Evolutionary conservation across 1,140 invertebrate genomes (phyloP).

Genomic region (Drosophila pandora): DNA sequence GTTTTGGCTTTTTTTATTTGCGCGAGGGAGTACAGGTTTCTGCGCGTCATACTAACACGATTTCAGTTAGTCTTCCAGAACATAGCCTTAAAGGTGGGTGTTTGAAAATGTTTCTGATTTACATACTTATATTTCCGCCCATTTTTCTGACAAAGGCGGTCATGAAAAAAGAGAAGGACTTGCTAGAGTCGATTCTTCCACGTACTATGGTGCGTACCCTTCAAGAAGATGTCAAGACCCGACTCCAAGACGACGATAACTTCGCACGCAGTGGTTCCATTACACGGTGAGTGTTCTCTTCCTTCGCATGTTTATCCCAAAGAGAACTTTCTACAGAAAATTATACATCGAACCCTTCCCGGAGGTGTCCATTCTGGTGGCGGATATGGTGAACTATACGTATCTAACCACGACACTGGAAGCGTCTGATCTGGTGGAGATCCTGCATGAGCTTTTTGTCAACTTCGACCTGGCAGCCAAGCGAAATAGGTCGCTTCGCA

Average conservation of each 20-base stretch:
- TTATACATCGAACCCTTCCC: slow-evolving; percentile 86
- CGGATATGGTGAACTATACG: slow-evolving; percentile 98
- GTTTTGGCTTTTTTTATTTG: neutral
- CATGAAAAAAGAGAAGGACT: neutral
- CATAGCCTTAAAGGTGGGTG: neutral
- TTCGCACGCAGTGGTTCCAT: neutral
- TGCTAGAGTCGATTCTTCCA: neutral
- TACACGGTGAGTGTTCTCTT: neutral
- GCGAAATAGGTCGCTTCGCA: neutral
- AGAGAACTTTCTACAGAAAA: neutral
- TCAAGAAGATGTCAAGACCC: neutral
- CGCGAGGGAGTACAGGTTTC: neutral
- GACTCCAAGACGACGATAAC: neutral
- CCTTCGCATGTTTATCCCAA: neutral
- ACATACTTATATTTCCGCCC: neutral
- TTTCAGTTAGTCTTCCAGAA: neutral
- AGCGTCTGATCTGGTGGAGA: slow-evolving; percentile 93
- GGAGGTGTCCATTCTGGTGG: slow-evolving; percentile 96
- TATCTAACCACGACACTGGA: slow-evolving; percentile 92
- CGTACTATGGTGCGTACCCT: neutral
- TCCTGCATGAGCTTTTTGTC: slow-evolving; percentile 87
- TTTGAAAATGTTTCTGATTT: neutral
- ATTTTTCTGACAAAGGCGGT: neutral
- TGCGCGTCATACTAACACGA: neutral
- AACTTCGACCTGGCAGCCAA: neutral